phyloP scores from a whole-genome alignment of 1,140 invertebrate species.

The Argopecten irradians region DNA sequence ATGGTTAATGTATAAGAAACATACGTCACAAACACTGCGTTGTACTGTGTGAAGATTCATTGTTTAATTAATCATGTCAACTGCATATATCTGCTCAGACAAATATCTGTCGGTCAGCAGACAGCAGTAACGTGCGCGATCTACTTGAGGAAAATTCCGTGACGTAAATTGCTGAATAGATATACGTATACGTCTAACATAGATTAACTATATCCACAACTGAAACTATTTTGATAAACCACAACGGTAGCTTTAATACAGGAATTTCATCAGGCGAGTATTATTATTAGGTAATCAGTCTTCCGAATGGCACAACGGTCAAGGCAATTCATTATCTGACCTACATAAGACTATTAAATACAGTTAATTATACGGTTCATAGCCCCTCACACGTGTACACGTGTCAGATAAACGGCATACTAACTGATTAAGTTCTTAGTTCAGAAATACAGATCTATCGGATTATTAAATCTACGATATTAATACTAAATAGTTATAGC shows the following conservation, averaged over 20 bases:
- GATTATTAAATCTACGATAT: not conserved
- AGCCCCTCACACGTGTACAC: not conserved
- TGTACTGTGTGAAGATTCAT: slow-evolving; percentile 12
- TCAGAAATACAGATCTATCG: not conserved
- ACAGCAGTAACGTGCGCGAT: not conserved
- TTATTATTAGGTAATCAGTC: not conserved
- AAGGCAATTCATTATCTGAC: slow-evolving; percentile 3
- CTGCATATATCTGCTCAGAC: not conserved
- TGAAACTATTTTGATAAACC: not conserved
- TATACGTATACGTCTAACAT: not conserved
- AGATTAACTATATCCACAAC: not conserved
- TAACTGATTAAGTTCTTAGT: not conserved
- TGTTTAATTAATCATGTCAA: slow-evolving; percentile 14
- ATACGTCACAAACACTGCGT: not conserved
- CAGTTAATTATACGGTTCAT: not conserved
- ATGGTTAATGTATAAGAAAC: not conserved
- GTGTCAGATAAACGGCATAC: not conserved
- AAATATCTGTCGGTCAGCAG: not conserved
- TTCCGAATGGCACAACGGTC: not conserved
- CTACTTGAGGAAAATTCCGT: not conserved
- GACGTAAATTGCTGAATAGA: not conserved
- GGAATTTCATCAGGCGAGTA: not conserved
- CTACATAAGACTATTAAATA: not conserved
- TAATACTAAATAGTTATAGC: not conserved
- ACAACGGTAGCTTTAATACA: not conserved